Base-by-base conservation (phyloP, 2,797 vertebrate genomes). In the Pangasius mekongensis region DNA sequence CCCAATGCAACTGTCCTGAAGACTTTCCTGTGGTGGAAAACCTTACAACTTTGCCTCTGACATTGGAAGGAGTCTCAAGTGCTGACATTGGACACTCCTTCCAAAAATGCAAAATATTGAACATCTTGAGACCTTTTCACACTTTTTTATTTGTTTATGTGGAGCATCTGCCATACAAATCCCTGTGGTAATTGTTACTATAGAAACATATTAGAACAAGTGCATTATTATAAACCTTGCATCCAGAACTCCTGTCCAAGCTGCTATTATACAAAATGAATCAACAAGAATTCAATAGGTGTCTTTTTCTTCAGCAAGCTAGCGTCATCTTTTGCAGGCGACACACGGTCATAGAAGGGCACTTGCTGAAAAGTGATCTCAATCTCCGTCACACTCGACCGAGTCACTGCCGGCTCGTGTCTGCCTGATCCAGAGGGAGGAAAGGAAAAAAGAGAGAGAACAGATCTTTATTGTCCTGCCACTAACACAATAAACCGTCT, bases 401-500 rank as follows among this genome's bases (percentile, higher is more conserved):
- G 74, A 60, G 54, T 81, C 66, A 66, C 74, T 82, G 39, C 49
- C 56, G n/a, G 74, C 82, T 73, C 14, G 43, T 77, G 22, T 69
- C 13, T 56, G 64, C 56, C 7, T 43, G 76, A 39, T 81, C 36
- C 74, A 52, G 56, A 24, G 52, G 58, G 52, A 74, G 54, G 20
- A 24, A 77, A 47, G 76, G 64, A 54, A 33, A 52, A 56, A 33
- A 10, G 56, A 82, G 49, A 27, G 18, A 78, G 86, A 77, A 82
- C 49, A 36, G 66, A 83, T 22, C 16, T 64, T 86, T 83, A 89
- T 83, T 89, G 88, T 86, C 14, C 43, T 54, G 22, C 78, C 52
- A 22, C 30, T 71, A 69, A 60, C 76, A 82, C 77, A 81, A 80
- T 81, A 47, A 78, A 84, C 20, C 33, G 16, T 64, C 56, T 52